Evolutionary conservation across 2,113 vertebrate genomes (phyloP).

Genomic region (Orcinus orca): DNA sequence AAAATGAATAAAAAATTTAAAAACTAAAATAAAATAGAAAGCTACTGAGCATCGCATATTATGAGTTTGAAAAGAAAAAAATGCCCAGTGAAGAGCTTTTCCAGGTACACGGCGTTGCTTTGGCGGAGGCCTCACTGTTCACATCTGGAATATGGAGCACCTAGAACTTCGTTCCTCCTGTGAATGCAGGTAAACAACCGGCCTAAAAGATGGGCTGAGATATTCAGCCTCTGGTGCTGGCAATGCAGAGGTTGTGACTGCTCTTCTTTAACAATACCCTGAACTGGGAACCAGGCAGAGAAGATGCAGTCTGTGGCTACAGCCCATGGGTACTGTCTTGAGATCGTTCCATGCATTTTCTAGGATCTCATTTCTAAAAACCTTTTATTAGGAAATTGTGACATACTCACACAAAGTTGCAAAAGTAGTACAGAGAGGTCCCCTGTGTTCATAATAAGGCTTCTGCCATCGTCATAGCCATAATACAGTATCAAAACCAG

Average conservation of each 20-base stretch:
- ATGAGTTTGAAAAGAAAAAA: neutral
- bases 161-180: no score
- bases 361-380: neutral
- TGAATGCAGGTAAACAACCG: neutral
- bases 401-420: neutral
- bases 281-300: neutral
- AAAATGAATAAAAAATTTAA: no score
- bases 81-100: neutral
- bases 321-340: neutral
- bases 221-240: neutral
- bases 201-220: no score
- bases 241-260: fast-evolving
- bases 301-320: fast-evolving
- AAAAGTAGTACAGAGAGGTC: neutral
- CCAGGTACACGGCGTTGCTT: neutral
- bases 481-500: neutral
- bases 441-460: neutral
- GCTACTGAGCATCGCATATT: neutral
- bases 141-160: neutral
- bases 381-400: neutral
- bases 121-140: neutral
- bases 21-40: neutral
- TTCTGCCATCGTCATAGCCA: neutral
- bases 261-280: neutral
- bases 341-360: neutral